Percentiles rank a stretch among this genome's conserved stretches.
phyloP scores from a whole-genome alignment of 2,113 vertebrate species.

The Forbesichthys agassizii region DNA sequence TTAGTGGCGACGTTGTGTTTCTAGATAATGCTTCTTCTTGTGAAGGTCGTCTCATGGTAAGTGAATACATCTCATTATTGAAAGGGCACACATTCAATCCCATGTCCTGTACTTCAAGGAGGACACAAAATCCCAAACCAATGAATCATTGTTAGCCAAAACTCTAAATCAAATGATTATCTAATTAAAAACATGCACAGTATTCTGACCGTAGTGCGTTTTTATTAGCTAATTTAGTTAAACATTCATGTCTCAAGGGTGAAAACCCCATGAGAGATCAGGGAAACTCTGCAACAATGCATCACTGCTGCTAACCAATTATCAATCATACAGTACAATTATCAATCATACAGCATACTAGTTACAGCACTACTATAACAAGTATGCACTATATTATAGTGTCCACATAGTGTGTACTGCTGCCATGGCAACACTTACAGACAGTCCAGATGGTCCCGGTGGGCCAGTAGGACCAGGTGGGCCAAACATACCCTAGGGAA shows the following conservation, averaged over 20 bases:
- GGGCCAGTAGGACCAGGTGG: slow-evolving; percentile 79
- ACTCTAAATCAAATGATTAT: no score
- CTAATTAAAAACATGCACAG: no score
- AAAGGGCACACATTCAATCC: no score
- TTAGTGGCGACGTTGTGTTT: no score
- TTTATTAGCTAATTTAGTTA: neutral
- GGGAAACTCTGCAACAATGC: neutral
- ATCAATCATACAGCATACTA: neutral
- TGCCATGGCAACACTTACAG: slow-evolving; percentile 73
- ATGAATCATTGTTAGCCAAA: neutral
- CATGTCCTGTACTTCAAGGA: no score
- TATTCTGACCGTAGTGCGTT: no score
- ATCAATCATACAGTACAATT: neutral
- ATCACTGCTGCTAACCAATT: neutral
- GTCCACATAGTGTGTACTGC: neutral
- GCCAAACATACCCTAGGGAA: slow-evolving; percentile 78
- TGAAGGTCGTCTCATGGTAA: no score
- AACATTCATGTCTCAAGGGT: neutral
- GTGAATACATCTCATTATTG: no score
- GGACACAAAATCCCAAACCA: neutral
- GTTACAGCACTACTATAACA: no score
- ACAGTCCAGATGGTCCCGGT: slow-evolving; percentile 81
- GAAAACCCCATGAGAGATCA: no score
- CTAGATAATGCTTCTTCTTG: no score
- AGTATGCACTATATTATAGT: neutral